Base-by-base conservation (phyloP, 1,140 invertebrate genomes). In the Procambarus virginalis region DNA sequence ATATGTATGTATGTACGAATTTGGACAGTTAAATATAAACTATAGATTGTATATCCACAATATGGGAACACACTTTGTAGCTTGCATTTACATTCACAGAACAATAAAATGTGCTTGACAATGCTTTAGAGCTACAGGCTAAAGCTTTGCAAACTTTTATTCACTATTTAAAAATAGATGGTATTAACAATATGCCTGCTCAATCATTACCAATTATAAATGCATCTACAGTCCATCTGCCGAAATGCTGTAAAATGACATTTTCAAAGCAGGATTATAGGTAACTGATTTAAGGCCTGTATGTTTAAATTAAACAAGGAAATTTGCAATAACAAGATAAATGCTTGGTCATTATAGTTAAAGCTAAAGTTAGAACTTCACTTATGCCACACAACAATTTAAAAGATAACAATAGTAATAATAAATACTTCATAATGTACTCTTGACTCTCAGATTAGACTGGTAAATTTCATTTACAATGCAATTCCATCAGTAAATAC, bases 121-220 rank as follows among this genome's bases (percentile, higher is more conserved):
- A 89, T 84, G 88, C 88, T 89, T 89, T 89, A 89, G 88, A 89
- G 64, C 81, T 89, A 64, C 46, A 10, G 76, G 88, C 88, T 89
- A 89, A 89, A 89, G 88, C 88, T 89, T 89, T 89, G 88, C 88
- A 89, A 89, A 89, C 88, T 79, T 89, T 84, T 45, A 84, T 34
- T 55, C 51, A 55, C 51, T 22, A 46, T 89, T 78, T 48, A 68
- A 89, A 84, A 78, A 84, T 84, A 84, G 75, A 84, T 77, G 49
- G 58, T 83, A 78, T 83, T 76, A 89, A 84, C 82, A 86, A 78
- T 58, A 89, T 84, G 88, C 88, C 81, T 89, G 55, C 64, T 84
- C 55, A 89, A 89, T 89, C 88, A 89, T 89, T 89, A 89, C 88
- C 88, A 58, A 48, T 89, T 46, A 60, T 89, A 82, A 89, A 89